Base-by-base conservation (phyloP, 2,113 vertebrate species). In the Clinocottus analis region DNA sequence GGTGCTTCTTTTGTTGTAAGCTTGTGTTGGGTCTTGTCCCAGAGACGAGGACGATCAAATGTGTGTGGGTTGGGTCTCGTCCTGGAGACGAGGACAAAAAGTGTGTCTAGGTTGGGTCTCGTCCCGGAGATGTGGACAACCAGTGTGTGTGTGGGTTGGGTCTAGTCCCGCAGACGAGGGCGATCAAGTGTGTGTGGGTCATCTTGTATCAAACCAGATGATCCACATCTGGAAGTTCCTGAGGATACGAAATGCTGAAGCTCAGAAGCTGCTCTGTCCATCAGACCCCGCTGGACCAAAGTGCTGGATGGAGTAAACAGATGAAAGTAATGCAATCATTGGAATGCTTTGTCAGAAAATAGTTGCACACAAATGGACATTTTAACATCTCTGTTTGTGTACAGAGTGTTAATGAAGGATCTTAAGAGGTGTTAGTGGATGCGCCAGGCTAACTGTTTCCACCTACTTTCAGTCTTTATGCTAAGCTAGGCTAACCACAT, bases 1-100 rank as follows among this genome's bases (percentile, higher is more conserved):
- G 0, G 33, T 43, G 41, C 37, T 56, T 62, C 25, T 65, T 29
- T 78, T 71, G 27, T 75, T 29, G 43, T 55, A 25, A 63, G 23
- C 31, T 59, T 63, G 23, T 21, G 62, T 63, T 60, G 55, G 43
- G 33, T 33, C 14, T 0, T 41, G 39, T 29, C 25, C 11, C 53
- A 31, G 51, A 63, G 58, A 45, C 49, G 3, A 29, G n/a, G 37
- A 21, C 7, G 33, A 59, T 27, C 7, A 9, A 49, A n/a, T 14
- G 16, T 47, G 33, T n/a, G 27, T 19, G 39, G 33, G 33, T 33
- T 60, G 55, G 43, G 33, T 33, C 14, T 0, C 53, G 39, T 29
- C 25, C 11, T 41, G 41, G 51, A 63, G 58, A 45, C 49, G 3
- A 29, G n/a, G 37, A 21, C 7, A 27, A 59, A n/a, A n/a, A n/a